Evolutionary conservation across 1,140 invertebrate genomes (phyloP).

Genomic region (Drosophila lacteicornis): DNA sequence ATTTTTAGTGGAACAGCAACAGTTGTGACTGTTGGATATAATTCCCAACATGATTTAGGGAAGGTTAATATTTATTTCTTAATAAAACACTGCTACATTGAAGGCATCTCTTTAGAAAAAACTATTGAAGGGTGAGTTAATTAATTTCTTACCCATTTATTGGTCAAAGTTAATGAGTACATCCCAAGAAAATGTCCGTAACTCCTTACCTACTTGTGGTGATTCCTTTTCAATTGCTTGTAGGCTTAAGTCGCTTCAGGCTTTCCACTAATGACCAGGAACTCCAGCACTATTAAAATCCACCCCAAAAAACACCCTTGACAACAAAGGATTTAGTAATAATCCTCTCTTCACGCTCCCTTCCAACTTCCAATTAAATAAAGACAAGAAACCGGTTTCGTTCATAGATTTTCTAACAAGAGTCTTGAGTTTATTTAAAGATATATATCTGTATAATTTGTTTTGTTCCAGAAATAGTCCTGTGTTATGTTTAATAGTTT

Average conservation of each 20-base stretch:
- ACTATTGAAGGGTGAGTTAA: neutral
- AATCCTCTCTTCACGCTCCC: neutral
- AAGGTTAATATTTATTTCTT: neutral
- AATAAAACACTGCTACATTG: neutral
- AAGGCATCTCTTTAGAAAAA: neutral
- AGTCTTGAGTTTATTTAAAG: constrained; percentile 83
- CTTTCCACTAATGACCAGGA: neutral
- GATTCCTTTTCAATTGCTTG: neutral
- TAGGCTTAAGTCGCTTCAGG: neutral
- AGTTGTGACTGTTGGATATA: neutral
- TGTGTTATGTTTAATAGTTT: constrained; percentile 68
- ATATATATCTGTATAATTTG: constrained; percentile 78
- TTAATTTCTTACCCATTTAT: neutral
- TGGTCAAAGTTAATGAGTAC: neutral
- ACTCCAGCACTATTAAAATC: neutral
- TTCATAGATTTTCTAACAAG: constrained; percentile 76
- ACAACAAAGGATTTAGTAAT: neutral
- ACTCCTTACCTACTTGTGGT: neutral
- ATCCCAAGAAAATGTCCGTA: too few species aligned
- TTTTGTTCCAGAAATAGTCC: constrained; percentile 74
- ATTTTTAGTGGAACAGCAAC: neutral
- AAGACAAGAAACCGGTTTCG: neutral
- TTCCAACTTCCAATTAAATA: neutral
- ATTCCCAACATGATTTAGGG: neutral
- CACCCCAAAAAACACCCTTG: neutral